These are phyloP conservation scores for Semnopithecus entellus DNA, from an alignment of 2,113 vertebrate species.

Conservation along the genomic window DNA sequence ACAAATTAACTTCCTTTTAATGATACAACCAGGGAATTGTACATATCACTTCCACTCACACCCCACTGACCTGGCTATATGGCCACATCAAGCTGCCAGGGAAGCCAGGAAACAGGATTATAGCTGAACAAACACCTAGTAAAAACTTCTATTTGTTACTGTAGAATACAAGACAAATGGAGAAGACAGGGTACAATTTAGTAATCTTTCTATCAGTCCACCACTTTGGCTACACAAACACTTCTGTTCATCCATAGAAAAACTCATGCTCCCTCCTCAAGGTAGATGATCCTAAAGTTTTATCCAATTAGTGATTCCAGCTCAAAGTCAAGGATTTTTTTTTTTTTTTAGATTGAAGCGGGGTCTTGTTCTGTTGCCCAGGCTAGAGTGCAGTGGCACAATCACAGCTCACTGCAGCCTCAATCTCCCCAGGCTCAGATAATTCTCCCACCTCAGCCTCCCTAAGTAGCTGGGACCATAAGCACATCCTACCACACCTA, in stretches of 20 bases:
- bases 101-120: not conserved
- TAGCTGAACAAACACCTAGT: not conserved
- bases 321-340: not conserved
- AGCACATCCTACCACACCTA: too few relatives aligned
- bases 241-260: not conserved
- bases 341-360: too few relatives aligned
- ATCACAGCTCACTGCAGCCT: too few relatives aligned
- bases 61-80: not conserved
- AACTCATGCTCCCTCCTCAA: not conserved
- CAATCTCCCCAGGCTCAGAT: too few relatives aligned
- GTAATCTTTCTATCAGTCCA: not conserved
- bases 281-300: not conserved
- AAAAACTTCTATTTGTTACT: not conserved
- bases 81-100: not conserved
- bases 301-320: not conserved
- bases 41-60: not conserved
- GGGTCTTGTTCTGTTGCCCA: too few relatives aligned
- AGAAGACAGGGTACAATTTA: not conserved
- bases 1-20: constrained; percentile 4
- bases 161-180: constrained; percentile 15
- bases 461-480: too few relatives aligned
- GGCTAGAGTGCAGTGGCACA: too few relatives aligned
- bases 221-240: not conserved
- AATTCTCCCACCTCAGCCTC: too few relatives aligned
- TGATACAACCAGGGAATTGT: not conserved